Evolutionary conservation across 2,888 invertebrate genomes (phyloP).

Genomic region (Eurytoma californica): DNA sequence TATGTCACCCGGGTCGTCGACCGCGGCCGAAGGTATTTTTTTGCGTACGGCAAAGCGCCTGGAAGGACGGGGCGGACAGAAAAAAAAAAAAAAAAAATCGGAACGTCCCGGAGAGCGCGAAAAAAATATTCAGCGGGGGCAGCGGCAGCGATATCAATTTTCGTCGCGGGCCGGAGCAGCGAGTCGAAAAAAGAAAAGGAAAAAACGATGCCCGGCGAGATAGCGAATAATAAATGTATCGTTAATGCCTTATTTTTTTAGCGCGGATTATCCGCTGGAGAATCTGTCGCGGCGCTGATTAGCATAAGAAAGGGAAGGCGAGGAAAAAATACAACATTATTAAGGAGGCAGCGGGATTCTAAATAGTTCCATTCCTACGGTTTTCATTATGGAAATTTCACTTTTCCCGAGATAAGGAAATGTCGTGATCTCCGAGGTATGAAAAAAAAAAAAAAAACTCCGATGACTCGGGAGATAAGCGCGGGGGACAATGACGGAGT

Average conservation of each 20-base stretch:
- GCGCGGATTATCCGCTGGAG: background rate
- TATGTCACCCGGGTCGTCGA: constrained; percentile 25
- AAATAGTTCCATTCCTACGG: constrained; percentile 33
- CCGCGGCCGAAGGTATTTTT: constrained; percentile 16
- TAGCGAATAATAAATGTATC: constrained; percentile 23
- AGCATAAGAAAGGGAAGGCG: constrained; percentile 1
- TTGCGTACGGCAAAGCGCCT: too few relatives aligned
- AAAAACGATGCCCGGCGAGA: constrained; percentile 20
- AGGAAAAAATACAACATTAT: constrained; percentile 14
- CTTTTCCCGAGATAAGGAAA: constrained; percentile 38
- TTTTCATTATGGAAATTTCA: constrained; percentile 55
- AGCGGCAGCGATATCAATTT: too few relatives aligned
- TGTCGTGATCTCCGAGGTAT: constrained; percentile 31
- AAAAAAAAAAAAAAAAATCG: too few relatives aligned
- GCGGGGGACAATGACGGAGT: constrained; percentile 40
- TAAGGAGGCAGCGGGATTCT: constrained; percentile 19
- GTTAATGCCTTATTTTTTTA: constrained; percentile 28
- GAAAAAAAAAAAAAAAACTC: constrained; percentile 19
- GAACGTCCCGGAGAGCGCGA: too few relatives aligned
- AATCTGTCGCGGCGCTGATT: constrained; percentile 6
- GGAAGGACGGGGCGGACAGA: too few relatives aligned
- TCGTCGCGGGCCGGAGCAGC: background rate
- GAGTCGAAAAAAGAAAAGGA: background rate
- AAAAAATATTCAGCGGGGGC: too few relatives aligned
- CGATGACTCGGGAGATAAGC: constrained; percentile 26